A percentile compares a stretch with the other conserved stretches of the same genome.
phyloP scores from a whole-genome alignment of 2,888 invertebrate genomes.

The Colostygia pectinataria region DNA sequence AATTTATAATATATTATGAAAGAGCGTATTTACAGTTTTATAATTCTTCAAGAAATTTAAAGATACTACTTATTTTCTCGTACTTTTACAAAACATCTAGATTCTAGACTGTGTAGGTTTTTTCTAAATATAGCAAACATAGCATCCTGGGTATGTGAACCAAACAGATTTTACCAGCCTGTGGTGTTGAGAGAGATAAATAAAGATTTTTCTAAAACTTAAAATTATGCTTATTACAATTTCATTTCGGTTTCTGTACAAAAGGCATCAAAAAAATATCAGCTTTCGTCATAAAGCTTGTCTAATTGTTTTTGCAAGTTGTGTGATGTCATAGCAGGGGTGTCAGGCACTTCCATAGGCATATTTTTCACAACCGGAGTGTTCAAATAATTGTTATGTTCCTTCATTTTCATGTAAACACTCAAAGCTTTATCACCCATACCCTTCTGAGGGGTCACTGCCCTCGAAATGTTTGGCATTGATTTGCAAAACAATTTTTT shows the following conservation, averaged over 20 bases:
- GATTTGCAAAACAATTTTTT: slow-evolving; percentile 65
- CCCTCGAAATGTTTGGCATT: slow-evolving; percentile 57
- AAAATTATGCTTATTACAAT: neutral
- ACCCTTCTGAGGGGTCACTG: slow-evolving; percentile 51
- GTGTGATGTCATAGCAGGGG: slow-evolving; percentile 64
- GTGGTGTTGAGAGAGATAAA: slow-evolving; percentile 20
- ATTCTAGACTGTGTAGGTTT: no score
- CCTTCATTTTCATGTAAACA: slow-evolving; percentile 72
- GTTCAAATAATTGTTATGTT: slow-evolving; percentile 64
- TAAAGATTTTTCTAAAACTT: neutral
- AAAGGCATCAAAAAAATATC: slow-evolving; percentile 14
- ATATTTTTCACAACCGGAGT: slow-evolving; percentile 58
- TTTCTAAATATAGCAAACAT: no score
- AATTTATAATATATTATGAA: no score
- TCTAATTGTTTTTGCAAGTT: slow-evolving; percentile 71
- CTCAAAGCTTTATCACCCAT: slow-evolving; percentile 53
- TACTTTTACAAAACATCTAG: no score
- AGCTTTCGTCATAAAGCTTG: slow-evolving; percentile 61
- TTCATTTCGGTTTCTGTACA: neutral
- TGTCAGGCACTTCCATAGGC: slow-evolving; percentile 44
- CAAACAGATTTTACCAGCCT: slow-evolving; percentile 33
- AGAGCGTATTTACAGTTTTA: no score
- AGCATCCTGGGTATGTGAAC: no score
- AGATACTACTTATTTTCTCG: no score
- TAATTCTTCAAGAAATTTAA: no score